Percentiles rank a stretch among this genome's conserved stretches.
These are phyloP conservation scores for Onthophagus sagittarius DNA, from an alignment of 2,888 invertebrate genomes.

Conservation along the genomic window DNA sequence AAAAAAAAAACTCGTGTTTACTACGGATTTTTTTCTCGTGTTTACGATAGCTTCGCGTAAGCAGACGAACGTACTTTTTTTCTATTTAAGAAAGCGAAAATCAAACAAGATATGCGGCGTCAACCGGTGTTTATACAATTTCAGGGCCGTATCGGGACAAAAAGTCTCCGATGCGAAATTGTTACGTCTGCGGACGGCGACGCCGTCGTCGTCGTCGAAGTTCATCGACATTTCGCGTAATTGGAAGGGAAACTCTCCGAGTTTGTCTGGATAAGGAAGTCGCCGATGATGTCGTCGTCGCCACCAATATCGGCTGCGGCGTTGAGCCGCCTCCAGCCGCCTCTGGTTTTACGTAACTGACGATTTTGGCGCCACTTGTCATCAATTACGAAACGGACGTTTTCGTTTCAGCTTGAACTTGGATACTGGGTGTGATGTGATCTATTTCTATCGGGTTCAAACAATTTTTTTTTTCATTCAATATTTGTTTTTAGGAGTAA, in stretches of 20 bases:
- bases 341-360: neutral
- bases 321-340: neutral
- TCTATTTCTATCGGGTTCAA: too few species aligned
- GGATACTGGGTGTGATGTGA: neutral
- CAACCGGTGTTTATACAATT: neutral
- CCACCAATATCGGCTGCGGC: neutral
- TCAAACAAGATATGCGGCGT: neutral
- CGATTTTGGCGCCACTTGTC: neutral
- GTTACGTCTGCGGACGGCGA: neutral
- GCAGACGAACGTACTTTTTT: neutral
- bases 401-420: neutral
- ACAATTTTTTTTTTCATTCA: too few species aligned
- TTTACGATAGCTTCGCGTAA: neutral
- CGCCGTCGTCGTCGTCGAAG: neutral
- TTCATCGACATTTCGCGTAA: neutral
- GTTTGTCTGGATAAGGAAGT: neutral
- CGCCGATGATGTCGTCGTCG: neutral
- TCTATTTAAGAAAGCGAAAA: neutral
- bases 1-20: neutral
- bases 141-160: neutral
- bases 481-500: too few species aligned
- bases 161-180: neutral
- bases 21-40: neutral
- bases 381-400: neutral
- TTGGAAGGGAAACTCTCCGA: neutral